Base-by-base conservation (phyloP, 1,140 invertebrate genomes). In the Drosophila saltans region DNA sequence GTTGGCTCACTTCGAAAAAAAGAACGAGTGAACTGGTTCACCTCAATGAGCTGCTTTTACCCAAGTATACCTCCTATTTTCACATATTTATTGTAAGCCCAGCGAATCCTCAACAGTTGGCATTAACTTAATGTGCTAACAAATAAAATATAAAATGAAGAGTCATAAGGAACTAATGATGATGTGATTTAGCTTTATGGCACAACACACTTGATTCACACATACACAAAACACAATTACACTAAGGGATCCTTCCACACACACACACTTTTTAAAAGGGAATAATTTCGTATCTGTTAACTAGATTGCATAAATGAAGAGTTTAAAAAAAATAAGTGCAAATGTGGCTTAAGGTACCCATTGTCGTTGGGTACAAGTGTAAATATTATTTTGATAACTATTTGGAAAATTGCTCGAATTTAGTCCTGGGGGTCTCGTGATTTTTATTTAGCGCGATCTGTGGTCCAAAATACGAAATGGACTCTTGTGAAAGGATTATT, bases 331-430 rank as follows among this genome's bases (percentile, higher is more conserved):
- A 26, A 26, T 26, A 52, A 3, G 45, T 52, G 45, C 3, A n/a
- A 52, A 52, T 26, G 45, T 52, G 45, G 26, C 45, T 52, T 52
- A n/a, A n/a, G n/a, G n/a, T n/a, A n/a, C n/a, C n/a, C n/a, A n/a
- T n/a, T n/a, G n/a, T n/a, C n/a, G n/a, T n/a, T n/a, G 16, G 16
- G 16, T 16, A 16, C 16, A 16, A 16, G 16, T 0, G 16, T 16
- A 16, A 16, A 16, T 16, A 16, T 16, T 16, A 16, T 16, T 16
- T 16, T 16, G 16, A 16, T 0, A 16, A 16, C 16, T 16, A 16
- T 16, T 16, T 16, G 16, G 16, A 16, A 16, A 16, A 16, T 16
- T 16, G 16, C 16, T 16, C 16, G 16, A 16, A 16, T 16, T 16
- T 16, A 16, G 16, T 16, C 16, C n/a, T n/a, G n/a, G n/a, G n/a